Base-by-base conservation (phyloP, 2,888 invertebrate genomes). In the Leucophenga maculata region DNA sequence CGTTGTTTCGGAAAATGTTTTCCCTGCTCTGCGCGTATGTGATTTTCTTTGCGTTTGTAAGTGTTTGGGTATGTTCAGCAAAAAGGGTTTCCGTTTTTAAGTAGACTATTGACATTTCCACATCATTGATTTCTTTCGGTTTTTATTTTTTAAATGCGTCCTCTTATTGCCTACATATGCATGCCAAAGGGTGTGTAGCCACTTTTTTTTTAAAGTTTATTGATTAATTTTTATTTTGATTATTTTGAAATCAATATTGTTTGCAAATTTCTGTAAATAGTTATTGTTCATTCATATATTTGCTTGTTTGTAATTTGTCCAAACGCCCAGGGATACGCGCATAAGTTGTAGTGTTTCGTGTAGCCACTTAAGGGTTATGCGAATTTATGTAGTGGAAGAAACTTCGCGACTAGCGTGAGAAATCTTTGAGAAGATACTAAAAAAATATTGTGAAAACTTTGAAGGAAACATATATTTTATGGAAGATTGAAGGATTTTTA, bases 211-310 rank as follows among this genome's bases (percentile, higher is more conserved):
- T 83, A 73, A 77, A 81, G 82, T 83, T 83, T 80, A 77, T 84
- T 83, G 83, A 83, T 84, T 84, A 84, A 84, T 83, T 84, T 80
- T 75, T 83, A 80, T 84, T 83, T 83, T 83, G 84, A 84, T 83
- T 77, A 78, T 72, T 83, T 74, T 72, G 76, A 77, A 76, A 77
- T 84, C 84, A 83, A 83, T 84, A 83, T 83, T 83, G 77, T 78
- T 83, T 81, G 81, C 78, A 78, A 81, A 83, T 81, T 81, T 80
- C 69, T 68, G 59, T 78, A 78, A 80, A 80, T 79, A 81, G 69
- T 52, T 59, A 68, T 52, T 26, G 72, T 62, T 67, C 39, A 22
- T 80, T 82, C 77, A 67, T 59, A 67, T 59, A 72, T 59, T 14
- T 14, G 14, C 16, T 72, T 72, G 74, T 75, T 78, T 76, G 79